These are phyloP conservation scores for Pogona vitticeps DNA, from an alignment of 2,113 vertebrate genomes.

Conservation along the genomic window DNA sequence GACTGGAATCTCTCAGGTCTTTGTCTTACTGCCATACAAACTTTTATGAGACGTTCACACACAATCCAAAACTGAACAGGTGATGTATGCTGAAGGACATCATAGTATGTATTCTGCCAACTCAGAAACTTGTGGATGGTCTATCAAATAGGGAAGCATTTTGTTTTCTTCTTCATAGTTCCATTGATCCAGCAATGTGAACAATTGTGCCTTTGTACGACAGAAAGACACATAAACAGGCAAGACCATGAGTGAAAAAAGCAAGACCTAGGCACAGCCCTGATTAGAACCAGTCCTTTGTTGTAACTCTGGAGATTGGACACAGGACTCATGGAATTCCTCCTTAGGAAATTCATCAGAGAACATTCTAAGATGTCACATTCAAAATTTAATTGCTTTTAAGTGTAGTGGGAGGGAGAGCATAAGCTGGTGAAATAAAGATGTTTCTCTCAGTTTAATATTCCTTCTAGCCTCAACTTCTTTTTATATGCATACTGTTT, in stretches of 20 bases:
- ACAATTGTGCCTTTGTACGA: conserved; percentile 46
- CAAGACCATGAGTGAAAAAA: conserved; percentile 41
- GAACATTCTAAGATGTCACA: conserved; percentile 11
- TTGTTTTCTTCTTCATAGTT: not conserved
- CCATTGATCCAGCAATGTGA: conserved; percentile 40
- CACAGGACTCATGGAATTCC: conserved; percentile 41
- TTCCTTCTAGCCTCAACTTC: not conserved
- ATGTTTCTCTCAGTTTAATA: conserved; percentile 12
- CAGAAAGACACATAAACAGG: conserved; percentile 35
- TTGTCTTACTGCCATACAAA: not conserved
- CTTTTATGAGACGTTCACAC: not conserved
- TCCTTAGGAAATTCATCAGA: conserved; percentile 65
- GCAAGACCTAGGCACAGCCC: conserved; percentile 51
- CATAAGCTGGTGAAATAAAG: not conserved
- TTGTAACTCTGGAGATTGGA: conserved; percentile 58
- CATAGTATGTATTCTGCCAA: not conserved
- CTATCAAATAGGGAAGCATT: conserved; percentile 31
- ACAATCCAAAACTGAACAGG: not conserved
- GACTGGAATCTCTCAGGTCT: not conserved
- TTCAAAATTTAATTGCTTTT: conserved; percentile 45
- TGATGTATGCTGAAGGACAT: too few relatives aligned
- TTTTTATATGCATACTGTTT: not conserved
- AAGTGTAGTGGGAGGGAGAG: conserved; percentile 5
- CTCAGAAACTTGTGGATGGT: conserved; percentile 12
- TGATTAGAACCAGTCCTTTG: conserved; percentile 57